A percentile compares a stretch with the other conserved stretches of the same genome.
phyloP scores from a whole-genome alignment of 2,797 vertebrate genomes.

The Eptatretus atami region DNA sequence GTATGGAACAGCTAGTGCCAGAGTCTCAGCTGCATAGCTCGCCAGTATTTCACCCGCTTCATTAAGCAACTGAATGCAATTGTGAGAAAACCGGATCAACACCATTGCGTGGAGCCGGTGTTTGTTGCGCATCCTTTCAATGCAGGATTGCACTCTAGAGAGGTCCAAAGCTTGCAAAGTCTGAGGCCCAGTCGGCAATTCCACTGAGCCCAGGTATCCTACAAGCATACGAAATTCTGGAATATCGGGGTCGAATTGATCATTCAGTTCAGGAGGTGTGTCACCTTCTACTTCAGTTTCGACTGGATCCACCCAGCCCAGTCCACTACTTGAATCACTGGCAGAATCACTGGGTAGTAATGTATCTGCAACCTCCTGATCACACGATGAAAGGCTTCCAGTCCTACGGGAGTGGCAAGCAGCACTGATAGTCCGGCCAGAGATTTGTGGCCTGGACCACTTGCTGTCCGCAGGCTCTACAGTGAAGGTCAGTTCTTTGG shows the following conservation, averaged over 20 bases:
- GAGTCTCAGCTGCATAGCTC: neutral
- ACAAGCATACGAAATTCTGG: neutral
- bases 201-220: neutral
- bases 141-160: neutral
- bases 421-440: too few species aligned
- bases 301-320: too few species aligned
- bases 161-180: neutral
- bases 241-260: too few species aligned
- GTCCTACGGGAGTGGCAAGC: too few species aligned
- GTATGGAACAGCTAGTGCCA: neutral
- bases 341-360: too few species aligned
- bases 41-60: neutral
- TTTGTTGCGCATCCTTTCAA: neutral
- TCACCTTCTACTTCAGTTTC: too few species aligned
- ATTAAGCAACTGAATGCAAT: constrained; percentile 2
- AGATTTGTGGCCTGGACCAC: too few species aligned
- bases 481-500: too few species aligned
- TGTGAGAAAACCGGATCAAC: neutral
- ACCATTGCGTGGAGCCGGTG: neutral
- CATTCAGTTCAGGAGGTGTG: constrained; percentile 7
- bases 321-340: too few species aligned
- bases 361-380: too few species aligned
- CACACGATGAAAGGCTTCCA: too few species aligned
- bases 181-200: neutral
- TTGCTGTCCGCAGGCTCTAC: too few species aligned